A percentile compares a stretch with the other conserved stretches of the same genome.
Evolutionary conservation across 2,797 vertebrate genomes (phyloP).

Genomic region (Spheniscus humboldti): DNA sequence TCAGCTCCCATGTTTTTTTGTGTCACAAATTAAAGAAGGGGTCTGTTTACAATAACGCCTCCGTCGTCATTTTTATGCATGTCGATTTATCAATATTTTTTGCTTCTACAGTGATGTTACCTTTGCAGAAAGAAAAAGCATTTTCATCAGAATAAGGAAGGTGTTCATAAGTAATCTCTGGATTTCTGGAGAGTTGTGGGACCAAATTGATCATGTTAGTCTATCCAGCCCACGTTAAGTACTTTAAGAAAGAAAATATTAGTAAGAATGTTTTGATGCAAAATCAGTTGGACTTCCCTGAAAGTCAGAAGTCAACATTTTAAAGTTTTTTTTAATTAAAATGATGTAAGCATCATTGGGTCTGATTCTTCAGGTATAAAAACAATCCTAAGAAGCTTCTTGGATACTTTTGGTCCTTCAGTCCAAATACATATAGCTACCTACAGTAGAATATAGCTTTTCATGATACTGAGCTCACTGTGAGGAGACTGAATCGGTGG

Average conservation of each 20-base stretch:
- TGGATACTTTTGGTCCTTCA: neutral
- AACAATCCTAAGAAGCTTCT: neutral
- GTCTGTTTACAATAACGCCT: constrained; percentile 7
- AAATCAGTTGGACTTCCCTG: neutral
- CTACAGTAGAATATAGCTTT: neutral
- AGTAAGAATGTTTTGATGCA: neutral
- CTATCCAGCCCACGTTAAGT: neutral
- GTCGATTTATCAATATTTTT: neutral
- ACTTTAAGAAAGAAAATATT: neutral
- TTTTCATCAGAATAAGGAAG: neutral
- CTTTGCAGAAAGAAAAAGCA: neutral
- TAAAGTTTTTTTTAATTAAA: neutral
- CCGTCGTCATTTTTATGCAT: neutral
- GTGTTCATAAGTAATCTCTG: neutral
- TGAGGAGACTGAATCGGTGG: neutral
- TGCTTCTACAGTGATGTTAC: neutral
- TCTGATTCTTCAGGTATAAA: neutral
- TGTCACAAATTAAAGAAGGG: constrained; percentile 24
- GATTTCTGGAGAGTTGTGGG: neutral
- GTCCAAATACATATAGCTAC: neutral
- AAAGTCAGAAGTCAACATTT: neutral
- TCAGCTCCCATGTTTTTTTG: neutral
- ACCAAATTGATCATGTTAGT: neutral
- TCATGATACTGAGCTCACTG: neutral
- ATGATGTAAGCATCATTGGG: neutral